A percentile compares a stretch with the other conserved stretches of the same genome.
Evolutionary conservation across 2,797 vertebrate species (phyloP).

Genomic region (Microtus obscurus): DNA sequence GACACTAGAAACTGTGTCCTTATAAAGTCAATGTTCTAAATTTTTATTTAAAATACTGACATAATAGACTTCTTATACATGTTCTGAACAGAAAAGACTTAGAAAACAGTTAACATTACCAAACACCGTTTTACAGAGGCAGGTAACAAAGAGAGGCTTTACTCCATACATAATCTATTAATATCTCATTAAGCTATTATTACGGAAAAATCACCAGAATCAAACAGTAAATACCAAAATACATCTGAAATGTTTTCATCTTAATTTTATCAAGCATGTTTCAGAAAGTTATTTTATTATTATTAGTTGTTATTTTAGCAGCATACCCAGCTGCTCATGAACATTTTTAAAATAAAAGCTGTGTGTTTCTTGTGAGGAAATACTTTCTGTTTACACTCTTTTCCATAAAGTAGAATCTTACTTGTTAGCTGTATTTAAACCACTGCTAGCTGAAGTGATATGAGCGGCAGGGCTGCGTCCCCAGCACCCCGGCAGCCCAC

Average conservation of each 20-base stretch:
- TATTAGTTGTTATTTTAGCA: not conserved
- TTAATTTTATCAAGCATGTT: not conserved
- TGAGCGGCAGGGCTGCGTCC: too few species aligned
- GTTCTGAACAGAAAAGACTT: not conserved
- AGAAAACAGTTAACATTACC: not conserved
- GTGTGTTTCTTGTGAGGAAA: slow-evolving; percentile 34
- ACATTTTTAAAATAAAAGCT: not conserved
- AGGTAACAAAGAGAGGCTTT: not conserved
- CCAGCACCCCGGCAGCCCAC: too few species aligned
- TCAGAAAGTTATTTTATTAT: not conserved
- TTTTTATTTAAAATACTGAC: not conserved
- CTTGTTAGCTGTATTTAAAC: slow-evolving; percentile 66
- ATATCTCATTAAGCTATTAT: not conserved
- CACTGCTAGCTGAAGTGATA: too few species aligned
- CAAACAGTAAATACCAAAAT: not conserved
- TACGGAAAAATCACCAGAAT: slow-evolving; percentile 3
- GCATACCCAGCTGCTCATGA: not conserved
- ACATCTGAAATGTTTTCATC: not conserved
- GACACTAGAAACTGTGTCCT: not conserved
- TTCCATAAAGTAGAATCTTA: slow-evolving; percentile 3
- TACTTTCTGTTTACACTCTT: not conserved
- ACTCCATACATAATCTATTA: not conserved
- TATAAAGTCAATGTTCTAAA: not conserved
- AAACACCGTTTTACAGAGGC: not conserved
- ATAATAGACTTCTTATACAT: not conserved